Conservation (phyloP, 2,797 vertebrate species). For the Tarsius wallacei region DNA sequence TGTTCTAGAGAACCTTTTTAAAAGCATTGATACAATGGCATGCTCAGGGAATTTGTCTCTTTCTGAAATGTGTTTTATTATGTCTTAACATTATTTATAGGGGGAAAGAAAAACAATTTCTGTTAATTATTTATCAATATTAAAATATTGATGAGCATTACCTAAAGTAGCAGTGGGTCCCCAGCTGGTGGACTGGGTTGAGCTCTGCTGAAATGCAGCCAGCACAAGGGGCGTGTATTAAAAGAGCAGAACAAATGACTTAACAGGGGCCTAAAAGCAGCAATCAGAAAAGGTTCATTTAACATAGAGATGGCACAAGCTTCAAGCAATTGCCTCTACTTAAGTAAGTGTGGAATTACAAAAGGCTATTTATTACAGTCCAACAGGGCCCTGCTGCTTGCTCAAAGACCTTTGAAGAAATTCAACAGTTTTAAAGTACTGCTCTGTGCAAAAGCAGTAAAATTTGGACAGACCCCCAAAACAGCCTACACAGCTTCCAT, state of each 20-base stretch:
- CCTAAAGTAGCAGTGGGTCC: constrained; percentile 81
- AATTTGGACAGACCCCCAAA: constrained; percentile 55
- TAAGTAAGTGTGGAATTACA: constrained; percentile 84
- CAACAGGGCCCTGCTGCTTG: constrained; percentile 62
- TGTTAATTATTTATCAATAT: constrained; percentile 89
- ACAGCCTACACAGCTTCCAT: constrained; percentile 49
- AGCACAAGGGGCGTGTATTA: constrained; percentile 71
- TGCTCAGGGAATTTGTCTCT: constrained; percentile 64
- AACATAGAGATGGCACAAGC: constrained; percentile 82
- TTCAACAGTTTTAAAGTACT: constrained; percentile 52
- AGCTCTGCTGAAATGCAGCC: constrained; percentile 63
- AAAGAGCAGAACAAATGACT: constrained; percentile 87
- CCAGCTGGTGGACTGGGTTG: constrained; percentile 75
- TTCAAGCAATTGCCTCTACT: constrained; percentile 78
- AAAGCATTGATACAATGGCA: constrained; percentile 53
- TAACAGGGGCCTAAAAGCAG: constrained; percentile 84
- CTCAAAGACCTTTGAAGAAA: constrained; percentile 79
- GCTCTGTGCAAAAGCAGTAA: constrained; percentile 57
- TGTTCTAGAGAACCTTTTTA: constrained; percentile 73
- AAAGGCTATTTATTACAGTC: constrained; percentile 82
- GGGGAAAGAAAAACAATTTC: constrained; percentile 77
- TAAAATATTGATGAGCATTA: constrained; percentile 88
- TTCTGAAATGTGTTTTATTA: constrained; percentile 61
- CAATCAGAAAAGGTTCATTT: constrained; percentile 83
- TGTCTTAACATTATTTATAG: constrained; percentile 86